A percentile compares a stretch with the other conserved stretches of the same genome.
These are phyloP conservation scores for Malachius bipustulatus DNA, from an alignment of 2,888 invertebrate species.

Conservation along the genomic window DNA sequence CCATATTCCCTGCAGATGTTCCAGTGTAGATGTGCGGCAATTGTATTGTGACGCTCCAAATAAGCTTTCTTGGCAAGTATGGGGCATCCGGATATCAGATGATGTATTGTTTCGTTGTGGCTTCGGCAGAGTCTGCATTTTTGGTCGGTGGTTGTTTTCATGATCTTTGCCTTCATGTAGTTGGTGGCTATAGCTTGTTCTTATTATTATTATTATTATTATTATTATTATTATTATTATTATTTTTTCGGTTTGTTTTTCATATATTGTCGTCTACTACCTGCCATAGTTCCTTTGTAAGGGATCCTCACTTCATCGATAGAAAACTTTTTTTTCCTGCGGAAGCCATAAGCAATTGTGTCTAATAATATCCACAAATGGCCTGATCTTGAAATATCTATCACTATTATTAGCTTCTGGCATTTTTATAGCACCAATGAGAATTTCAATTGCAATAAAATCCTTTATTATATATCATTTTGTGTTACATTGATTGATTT, in stretches of 20 bases:
- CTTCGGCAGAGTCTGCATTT: too few relatives aligned
- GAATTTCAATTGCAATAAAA: conserved; percentile 25
- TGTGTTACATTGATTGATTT: conserved; percentile 12
- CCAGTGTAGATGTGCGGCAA: too few relatives aligned
- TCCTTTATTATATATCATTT: conserved; percentile 23
- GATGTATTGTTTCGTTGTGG: too few relatives aligned
- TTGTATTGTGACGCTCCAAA: too few relatives aligned
- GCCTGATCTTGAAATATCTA: conserved; percentile 4
- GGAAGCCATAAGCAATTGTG: background rate
- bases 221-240: too few relatives aligned
- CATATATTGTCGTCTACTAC: conserved; percentile 4
- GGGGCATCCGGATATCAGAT: too few relatives aligned
- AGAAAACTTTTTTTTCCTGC: conserved; percentile 3
- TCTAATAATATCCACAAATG: background rate
- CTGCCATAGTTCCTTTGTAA: conserved; percentile 2
- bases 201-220: too few relatives aligned
- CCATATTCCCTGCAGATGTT: too few relatives aligned
- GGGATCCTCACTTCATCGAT: conserved; percentile 7
- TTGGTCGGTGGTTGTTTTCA: too few relatives aligned
- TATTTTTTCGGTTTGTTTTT: background rate
- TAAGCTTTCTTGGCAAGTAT: too few relatives aligned
- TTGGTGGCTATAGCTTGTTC: too few relatives aligned
- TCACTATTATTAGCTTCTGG: conserved; percentile 3
- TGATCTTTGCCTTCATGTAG: too few relatives aligned
- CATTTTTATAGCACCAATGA: conserved; percentile 2